phyloP scores from a whole-genome alignment of 2,797 vertebrate species.

The Gadopsis bispinosus region DNA sequence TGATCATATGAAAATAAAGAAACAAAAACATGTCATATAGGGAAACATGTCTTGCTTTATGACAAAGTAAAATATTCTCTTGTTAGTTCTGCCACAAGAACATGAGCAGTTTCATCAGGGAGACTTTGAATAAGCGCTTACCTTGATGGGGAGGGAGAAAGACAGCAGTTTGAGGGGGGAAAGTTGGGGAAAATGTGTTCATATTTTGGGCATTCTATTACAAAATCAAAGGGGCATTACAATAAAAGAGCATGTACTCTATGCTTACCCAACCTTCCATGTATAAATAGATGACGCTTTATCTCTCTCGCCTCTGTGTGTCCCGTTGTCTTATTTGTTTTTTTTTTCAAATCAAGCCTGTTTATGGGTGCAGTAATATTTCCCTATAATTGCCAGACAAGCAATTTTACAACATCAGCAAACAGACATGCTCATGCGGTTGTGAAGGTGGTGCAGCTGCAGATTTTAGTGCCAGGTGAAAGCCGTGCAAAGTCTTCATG shows the following conservation, averaged over 20 bases:
- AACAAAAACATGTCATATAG: too few species aligned
- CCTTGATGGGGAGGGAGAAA: too few species aligned
- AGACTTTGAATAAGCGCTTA: neutral
- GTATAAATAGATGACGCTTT: neutral
- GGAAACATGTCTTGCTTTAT: neutral
- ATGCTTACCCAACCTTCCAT: neutral
- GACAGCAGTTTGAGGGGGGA: too few species aligned
- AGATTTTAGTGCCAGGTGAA: slow-evolving; percentile 18
- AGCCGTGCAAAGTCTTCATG: too few species aligned
- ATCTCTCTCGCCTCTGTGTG: neutral
- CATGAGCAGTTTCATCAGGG: neutral
- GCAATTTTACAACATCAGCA: slow-evolving; percentile 54
- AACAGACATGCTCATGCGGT: slow-evolving; percentile 36
- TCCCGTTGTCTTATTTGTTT: slow-evolving; percentile 9
- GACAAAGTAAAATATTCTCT: neutral
- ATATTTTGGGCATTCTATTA: neutral
- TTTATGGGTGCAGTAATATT: slow-evolving; percentile 50
- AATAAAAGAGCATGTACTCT: neutral
- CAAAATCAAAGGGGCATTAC: neutral
- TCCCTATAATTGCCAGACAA: slow-evolving; percentile 33
- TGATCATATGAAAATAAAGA: neutral
- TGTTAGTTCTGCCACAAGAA: too few species aligned
- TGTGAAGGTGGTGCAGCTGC: neutral
- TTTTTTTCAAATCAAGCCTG: slow-evolving; percentile 19
- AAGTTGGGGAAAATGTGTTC: too few species aligned